Evolutionary conservation across 2,888 invertebrate species (phyloP).

Genomic region (Stomorhina lunata): DNA sequence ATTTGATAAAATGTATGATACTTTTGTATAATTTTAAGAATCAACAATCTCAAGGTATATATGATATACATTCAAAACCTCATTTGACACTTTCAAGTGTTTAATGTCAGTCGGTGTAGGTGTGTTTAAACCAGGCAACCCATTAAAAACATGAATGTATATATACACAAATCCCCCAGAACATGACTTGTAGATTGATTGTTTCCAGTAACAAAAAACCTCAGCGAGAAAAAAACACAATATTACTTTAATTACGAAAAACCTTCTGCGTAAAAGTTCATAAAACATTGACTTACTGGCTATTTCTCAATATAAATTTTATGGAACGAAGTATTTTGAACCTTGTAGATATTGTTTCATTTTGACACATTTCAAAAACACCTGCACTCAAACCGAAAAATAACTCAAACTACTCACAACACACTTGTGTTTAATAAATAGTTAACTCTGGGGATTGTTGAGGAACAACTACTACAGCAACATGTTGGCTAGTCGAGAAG

Average conservation of each 20-base stretch:
- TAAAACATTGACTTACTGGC: conserved; percentile 17
- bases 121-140: not conserved
- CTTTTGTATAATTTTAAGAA: too few species aligned
- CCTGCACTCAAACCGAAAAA: conserved; percentile 38
- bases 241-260: conserved; percentile 18
- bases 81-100: conserved; percentile 31
- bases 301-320: not conserved
- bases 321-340: conserved; percentile 18
- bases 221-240: not conserved
- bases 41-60: too few species aligned
- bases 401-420: too few species aligned
- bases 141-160: not conserved
- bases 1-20: too few species aligned
- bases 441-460: too few species aligned
- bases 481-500: not conserved
- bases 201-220: not conserved
- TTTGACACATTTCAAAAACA: conserved; percentile 60
- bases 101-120: conserved; percentile 12
- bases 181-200: conserved; percentile 34
- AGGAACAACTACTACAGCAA: too few species aligned
- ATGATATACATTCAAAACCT: too few species aligned
- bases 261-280: not conserved
- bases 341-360: not conserved
- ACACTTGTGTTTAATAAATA: not conserved
- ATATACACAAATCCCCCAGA: not conserved